These are phyloP conservation scores for Mythimna lalbum DNA, from an alignment of 2,888 invertebrate genomes.

Conservation along the genomic window DNA sequence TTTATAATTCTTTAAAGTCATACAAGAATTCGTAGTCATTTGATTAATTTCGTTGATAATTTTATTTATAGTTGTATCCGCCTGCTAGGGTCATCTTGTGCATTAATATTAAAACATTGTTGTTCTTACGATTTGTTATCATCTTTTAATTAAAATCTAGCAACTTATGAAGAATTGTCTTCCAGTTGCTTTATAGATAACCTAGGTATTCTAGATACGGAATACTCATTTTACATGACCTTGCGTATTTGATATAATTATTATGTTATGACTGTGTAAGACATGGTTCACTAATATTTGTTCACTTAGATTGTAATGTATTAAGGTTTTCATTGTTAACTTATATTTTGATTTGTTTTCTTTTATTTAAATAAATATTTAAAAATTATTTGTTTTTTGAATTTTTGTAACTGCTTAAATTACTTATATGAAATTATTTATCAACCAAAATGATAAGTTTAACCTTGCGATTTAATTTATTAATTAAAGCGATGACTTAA, in stretches of 20 bases:
- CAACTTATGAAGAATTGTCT: conserved; percentile 12
- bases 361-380: conserved; percentile 30
- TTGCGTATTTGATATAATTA: conserved; percentile 17
- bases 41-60: conserved; percentile 20
- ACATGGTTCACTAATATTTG: conserved; percentile 1
- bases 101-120: conserved; percentile 26
- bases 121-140: conserved; percentile 15
- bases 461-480: background rate
- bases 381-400: background rate
- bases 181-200: conserved; percentile 14
- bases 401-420: background rate
- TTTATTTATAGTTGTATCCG: conserved; percentile 24
- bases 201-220: conserved; percentile 8
- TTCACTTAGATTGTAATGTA: background rate
- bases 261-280: conserved; percentile 12
- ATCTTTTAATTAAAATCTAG: conserved; percentile 7
- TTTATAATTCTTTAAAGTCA: background rate
- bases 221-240: conserved; percentile 7
- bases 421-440: no score
- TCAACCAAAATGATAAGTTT: background rate
- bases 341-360: conserved; percentile 9
- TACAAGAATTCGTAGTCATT: conserved; percentile 4
- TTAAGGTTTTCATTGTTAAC: conserved; percentile 5
- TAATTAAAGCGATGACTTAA: no score
- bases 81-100: conserved; percentile 25